A percentile compares a stretch with the other conserved stretches of the same genome.
These are phyloP conservation scores for Australoheros scitulus DNA, from an alignment of 2,113 vertebrate species.

Conservation along the genomic window DNA sequence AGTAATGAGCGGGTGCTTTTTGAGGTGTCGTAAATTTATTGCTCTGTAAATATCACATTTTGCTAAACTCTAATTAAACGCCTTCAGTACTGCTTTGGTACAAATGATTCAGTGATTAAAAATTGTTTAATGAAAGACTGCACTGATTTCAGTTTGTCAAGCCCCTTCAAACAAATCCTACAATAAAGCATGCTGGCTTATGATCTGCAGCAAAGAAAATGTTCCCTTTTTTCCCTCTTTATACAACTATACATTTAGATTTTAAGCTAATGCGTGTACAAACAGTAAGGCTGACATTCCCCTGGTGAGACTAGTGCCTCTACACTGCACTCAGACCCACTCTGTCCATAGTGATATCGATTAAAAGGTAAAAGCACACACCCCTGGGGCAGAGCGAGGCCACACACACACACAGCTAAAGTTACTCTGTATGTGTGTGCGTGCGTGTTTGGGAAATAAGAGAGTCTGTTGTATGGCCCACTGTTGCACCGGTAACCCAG, in stretches of 20 bases:
- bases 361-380: conserved; percentile 77
- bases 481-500: conserved; percentile 65
- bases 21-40: neutral
- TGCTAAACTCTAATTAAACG: neutral
- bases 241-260: conserved; percentile 13
- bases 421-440: conserved; percentile 63
- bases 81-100: neutral
- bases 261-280: conserved; percentile 41
- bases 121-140: neutral
- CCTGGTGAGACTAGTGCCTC: conserved; percentile 58
- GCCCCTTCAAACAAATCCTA: neutral
- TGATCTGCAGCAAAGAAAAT: conserved; percentile 14
- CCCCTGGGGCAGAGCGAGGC: conserved; percentile 60
- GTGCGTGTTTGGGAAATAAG: conserved; percentile 25
- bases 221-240: neutral
- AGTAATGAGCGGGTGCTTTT: neutral
- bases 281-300: conserved; percentile 59
- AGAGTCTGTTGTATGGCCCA: conserved; percentile 39
- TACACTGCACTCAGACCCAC: conserved; percentile 73
- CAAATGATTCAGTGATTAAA: neutral
- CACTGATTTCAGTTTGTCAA: neutral
- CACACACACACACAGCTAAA: conserved; percentile 61
- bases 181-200: conserved; percentile 12
- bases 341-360: conserved; percentile 78
- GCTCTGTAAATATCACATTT: neutral